Percentiles rank a stretch among this genome's conserved stretches.
These are phyloP conservation scores for Triplophysa dalaica DNA, from an alignment of 2,113 vertebrate genomes.

Conservation along the genomic window DNA sequence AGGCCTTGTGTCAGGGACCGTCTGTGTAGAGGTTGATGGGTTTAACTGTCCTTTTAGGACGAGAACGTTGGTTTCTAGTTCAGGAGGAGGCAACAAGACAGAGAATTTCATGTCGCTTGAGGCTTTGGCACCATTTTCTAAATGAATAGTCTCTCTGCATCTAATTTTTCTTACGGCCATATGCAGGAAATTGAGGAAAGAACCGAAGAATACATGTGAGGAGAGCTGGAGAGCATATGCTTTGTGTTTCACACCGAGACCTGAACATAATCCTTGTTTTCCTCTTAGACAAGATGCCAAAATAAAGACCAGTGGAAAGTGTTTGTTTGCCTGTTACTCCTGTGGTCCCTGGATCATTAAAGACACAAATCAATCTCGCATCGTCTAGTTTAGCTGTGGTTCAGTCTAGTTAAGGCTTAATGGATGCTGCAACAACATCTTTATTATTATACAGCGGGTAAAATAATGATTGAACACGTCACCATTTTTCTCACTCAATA, in stretches of 20 bases:
- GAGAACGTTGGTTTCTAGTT: slow-evolving; percentile 40
- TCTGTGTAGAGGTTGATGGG: slow-evolving; percentile 56
- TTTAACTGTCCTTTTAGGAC: slow-evolving; percentile 56
- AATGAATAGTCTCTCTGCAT: slow-evolving; percentile 39
- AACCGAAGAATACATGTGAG: slow-evolving; percentile 14
- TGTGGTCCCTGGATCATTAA: slow-evolving; percentile 7
- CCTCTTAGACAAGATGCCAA: slow-evolving; percentile 6
- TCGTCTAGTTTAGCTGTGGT: slow-evolving; percentile 11
- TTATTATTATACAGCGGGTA: not conserved
- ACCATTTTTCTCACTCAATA: too few relatives aligned
- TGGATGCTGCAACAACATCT: not conserved
- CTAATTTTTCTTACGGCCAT: slow-evolving; percentile 31
- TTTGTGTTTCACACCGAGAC: slow-evolving; percentile 32
- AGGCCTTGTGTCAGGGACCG: slow-evolving; percentile 44
- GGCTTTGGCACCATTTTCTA: slow-evolving; percentile 37
- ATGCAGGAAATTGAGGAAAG: slow-evolving; percentile 20
- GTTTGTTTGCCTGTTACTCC: slow-evolving; percentile 23
- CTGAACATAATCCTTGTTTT: slow-evolving; percentile 32
- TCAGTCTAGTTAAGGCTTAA: not conserved
- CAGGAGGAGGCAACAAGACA: slow-evolving; percentile 7
- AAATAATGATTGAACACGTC: too few relatives aligned
- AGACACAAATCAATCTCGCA: not conserved
- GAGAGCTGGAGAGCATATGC: slow-evolving; percentile 31
- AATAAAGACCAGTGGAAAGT: not conserved
- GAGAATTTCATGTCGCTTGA: slow-evolving; percentile 8